Evolutionary conservation across 2,888 invertebrate genomes (phyloP), one percentile per base, ranked within the genome.

Genomic region (Callimorpha dominula): DNA sequence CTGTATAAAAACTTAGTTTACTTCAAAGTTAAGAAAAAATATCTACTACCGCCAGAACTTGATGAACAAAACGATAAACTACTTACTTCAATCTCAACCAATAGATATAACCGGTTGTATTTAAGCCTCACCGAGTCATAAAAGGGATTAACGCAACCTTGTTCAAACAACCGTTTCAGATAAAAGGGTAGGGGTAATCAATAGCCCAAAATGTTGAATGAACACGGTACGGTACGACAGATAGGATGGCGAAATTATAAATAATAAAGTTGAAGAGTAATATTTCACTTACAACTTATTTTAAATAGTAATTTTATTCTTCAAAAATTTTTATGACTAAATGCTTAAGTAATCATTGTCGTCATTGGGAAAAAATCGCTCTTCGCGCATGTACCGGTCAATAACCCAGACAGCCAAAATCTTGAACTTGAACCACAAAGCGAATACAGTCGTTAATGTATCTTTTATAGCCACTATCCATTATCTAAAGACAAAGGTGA

Each of bases 381-480:
- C 80, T 85, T 85, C 88, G 92, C 91, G 91, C 91, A 92, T 91
- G 90, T 90, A 89, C 89, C 91, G 93, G 93, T 92, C 94, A 93
- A 93, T 93, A 92, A 94, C 91, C 93, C 75, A 85, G 79, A 82
- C 86, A 85, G 88, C 87, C 85, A 86, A 89, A 90, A 89, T 92
- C 92, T 93, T 94, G 93, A 94, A 94, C 94, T 94, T 94, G 93
- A 95, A 94, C 92, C 91, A 91, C 86, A 91, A 89, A 88, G 85
- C 85, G 83, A 83, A 86, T 81, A 77, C 85, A 86, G 86, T 86
- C 82, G 82, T 80, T 83, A 79, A 81, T 83, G 12, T 57, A 20
- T 83, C 85, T 87, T 86, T 86, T 85, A n/a, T 84, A 79, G 79
- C 73, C 72, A 74, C 75, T 75, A 76, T 77, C 77, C 83, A 84